Percentiles rank a stretch among this genome's conserved stretches.
phyloP scores from a whole-genome alignment of 1,140 invertebrate species.

The Chrysomallon squamiferum region DNA sequence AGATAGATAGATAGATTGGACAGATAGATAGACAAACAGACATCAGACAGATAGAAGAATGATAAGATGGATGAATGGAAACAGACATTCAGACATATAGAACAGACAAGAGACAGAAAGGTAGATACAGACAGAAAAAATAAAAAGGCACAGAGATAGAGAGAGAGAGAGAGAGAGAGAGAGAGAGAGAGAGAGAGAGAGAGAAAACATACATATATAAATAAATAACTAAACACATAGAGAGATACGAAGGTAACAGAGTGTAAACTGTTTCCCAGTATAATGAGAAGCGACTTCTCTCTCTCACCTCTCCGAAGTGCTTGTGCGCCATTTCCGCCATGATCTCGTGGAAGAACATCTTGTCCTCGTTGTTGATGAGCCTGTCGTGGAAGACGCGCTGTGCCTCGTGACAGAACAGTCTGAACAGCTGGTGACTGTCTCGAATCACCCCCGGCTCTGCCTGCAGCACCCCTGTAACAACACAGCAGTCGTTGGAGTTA shows the following conservation, averaged over 20 bases:
- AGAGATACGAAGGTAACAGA: no score
- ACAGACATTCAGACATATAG: no score
- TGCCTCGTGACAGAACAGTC: conserved; percentile 63
- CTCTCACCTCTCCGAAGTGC: conserved; percentile 63
- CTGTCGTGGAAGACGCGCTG: conserved; percentile 64
- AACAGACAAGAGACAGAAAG: no score
- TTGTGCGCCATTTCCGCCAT: conserved; percentile 62
- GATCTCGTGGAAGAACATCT: conserved; percentile 61
- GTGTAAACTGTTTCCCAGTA: no score
- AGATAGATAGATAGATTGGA: not conserved
- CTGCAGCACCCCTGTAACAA: conserved; percentile 56
- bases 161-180: not conserved
- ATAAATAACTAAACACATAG: no score
- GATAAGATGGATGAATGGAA: not conserved
- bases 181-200: not conserved
- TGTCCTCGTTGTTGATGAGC: conserved; percentile 63
- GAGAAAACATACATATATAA: no score
- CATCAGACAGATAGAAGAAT: not conserved
- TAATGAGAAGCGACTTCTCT: no score
- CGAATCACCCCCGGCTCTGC: conserved; percentile 57
- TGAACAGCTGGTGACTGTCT: conserved; percentile 58
- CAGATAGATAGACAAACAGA: not conserved
- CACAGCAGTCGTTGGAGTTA: no score
- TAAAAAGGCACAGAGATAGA: not conserved
- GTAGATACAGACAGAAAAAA: not conserved